A percentile compares a stretch with the other conserved stretches of the same genome.
Evolutionary conservation across 2,113 vertebrate species (phyloP).

Genomic region (Bufo bufo): DNA sequence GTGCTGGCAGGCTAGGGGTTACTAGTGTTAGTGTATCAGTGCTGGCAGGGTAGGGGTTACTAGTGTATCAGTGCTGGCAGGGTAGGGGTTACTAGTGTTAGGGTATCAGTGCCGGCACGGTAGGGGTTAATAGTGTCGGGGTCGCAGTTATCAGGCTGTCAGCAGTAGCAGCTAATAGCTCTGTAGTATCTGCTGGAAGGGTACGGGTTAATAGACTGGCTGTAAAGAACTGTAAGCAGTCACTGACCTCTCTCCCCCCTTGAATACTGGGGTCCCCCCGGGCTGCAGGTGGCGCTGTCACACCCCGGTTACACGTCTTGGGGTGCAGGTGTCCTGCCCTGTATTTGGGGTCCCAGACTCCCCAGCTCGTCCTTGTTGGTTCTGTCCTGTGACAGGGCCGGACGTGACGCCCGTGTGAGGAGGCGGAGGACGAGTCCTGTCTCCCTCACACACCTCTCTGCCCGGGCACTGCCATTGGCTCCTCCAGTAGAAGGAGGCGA

Average conservation of each 20-base stretch:
- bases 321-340: background rate
- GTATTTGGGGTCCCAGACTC: background rate
- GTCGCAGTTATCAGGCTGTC: no score
- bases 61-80: no score
- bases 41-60: background rate
- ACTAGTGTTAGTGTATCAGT: background rate
- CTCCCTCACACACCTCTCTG: slow-evolving; percentile 26
- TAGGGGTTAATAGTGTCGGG: no score
- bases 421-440: background rate
- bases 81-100: no score
- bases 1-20: background rate
- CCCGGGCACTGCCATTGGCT: background rate
- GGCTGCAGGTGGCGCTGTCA: background rate
- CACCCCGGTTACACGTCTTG: background rate
- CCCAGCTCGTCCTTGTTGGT: slow-evolving; percentile 47
- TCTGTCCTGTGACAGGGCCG: slow-evolving; percentile 48
- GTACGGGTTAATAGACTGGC: background rate
- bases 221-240: background rate
- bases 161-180: no score
- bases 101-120: no score
- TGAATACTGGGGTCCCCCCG: background rate
- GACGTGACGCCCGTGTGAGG: slow-evolving; percentile 42
- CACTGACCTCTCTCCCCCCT: background rate
- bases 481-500: background rate
- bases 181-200: no score